Evolutionary conservation across 2,113 vertebrate genomes (phyloP).

Genomic region (Mus spicilegus): DNA sequence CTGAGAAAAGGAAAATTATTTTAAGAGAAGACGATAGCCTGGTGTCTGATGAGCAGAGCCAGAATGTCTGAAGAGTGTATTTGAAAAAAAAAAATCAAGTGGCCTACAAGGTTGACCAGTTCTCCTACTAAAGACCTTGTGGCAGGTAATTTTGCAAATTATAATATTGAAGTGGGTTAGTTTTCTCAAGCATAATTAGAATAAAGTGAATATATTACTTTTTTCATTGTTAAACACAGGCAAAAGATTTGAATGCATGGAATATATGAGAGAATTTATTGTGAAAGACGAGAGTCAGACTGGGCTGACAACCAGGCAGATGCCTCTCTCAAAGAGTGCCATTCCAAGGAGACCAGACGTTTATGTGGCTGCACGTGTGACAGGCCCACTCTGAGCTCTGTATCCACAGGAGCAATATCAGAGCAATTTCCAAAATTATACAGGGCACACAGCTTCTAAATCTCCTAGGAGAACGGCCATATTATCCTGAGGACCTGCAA

Average conservation of each 20-base stretch:
- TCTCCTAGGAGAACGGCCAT: constrained; percentile 74
- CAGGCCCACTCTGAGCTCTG: constrained; percentile 54
- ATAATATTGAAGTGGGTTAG: constrained; percentile 65
- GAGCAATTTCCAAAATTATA: constrained; percentile 79
- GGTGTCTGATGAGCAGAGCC: constrained; percentile 46
- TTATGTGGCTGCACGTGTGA: not conserved
- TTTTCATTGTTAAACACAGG: constrained; percentile 59
- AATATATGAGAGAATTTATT: constrained; percentile 59
- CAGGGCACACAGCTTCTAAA: constrained; percentile 72
- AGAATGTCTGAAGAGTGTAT: not conserved
- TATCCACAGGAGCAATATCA: constrained; percentile 69
- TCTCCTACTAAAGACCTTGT: constrained; percentile 42
- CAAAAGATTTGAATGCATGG: not conserved
- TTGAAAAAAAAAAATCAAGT: not conserved
- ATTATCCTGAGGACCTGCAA: constrained; percentile 79
- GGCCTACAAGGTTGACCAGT: not conserved
- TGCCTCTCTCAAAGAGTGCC: not conserved
- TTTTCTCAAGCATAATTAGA: constrained; percentile 70
- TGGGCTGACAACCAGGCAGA: not conserved
- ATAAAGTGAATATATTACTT: constrained; percentile 49
- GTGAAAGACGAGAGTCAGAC: not conserved
- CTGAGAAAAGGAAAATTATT: constrained; percentile 54
- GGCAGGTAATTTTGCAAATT: constrained; percentile 67
- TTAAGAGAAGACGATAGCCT: constrained; percentile 52
- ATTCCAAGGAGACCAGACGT: constrained; percentile 5